Conservation (phyloP, 2,888 invertebrate genomes). For the Leptinotarsa juncta region DNA sequence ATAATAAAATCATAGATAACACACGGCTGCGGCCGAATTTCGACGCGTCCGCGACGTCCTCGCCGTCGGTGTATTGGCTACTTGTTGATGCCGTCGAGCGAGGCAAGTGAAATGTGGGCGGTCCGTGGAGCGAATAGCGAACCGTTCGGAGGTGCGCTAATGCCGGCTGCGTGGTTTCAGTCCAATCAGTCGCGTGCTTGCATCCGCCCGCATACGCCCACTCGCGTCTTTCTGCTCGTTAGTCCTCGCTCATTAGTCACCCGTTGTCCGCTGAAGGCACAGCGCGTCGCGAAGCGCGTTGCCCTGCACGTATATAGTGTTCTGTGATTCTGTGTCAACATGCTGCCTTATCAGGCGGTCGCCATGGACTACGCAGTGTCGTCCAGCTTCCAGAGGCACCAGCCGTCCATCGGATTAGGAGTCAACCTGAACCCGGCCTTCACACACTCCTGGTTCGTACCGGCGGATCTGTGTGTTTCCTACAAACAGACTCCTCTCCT, state of each 20-base stretch:
- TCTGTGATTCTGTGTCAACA: conserved; percentile 59
- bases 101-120: conserved; percentile 60
- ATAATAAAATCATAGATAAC: conserved; percentile 35
- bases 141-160: conserved; percentile 57
- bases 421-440: conserved; percentile 81
- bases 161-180: conserved; percentile 61
- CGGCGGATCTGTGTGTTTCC: conserved; percentile 93
- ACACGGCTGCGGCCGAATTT: conserved; percentile 25
- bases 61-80: conserved; percentile 63
- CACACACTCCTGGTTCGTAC: conserved; percentile 96
- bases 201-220: conserved; percentile 61
- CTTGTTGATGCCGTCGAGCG: conserved; percentile 62
- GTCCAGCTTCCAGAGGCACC: conserved; percentile 62
- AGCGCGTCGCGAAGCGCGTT: conserved; percentile 19
- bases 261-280: conserved; percentile 38
- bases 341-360: conserved; percentile 90
- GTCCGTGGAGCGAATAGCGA: conserved; percentile 60
- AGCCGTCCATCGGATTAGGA: conserved; percentile 65
- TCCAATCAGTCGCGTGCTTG: conserved; percentile 63
- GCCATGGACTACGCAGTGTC: conserved; percentile 86
- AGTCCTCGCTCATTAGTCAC: conserved; percentile 59
- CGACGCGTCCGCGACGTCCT: conserved; percentile 20
- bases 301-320: conserved; percentile 29
- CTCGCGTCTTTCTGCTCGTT: conserved; percentile 51
- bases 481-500: conserved; percentile 84